Conservation (phyloP, 2,888 invertebrate genomes). For the Bhutanitis thaidina region DNA sequence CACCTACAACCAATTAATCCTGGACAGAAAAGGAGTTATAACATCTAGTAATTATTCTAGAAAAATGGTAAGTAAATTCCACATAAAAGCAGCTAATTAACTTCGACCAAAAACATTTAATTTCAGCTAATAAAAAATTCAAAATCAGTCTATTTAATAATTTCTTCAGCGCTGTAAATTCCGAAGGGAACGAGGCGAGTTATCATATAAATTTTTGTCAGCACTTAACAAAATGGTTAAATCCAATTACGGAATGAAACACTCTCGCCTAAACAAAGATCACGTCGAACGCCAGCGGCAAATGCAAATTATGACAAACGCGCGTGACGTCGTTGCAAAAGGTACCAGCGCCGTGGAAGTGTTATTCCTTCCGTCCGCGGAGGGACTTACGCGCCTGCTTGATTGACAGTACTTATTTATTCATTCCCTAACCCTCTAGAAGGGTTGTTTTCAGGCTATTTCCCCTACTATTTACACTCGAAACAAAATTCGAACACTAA, state of each 20-base stretch:
- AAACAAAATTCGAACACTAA: too few species aligned
- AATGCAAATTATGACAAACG: conserved; percentile 12
- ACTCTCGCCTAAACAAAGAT: conserved; percentile 19
- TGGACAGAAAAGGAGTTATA: too few species aligned
- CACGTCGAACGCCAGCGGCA: conserved; percentile 9
- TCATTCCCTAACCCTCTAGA: conserved; percentile 49
- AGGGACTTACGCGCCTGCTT: conserved; percentile 34
- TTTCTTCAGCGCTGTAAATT: too few species aligned
- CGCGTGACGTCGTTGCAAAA: conserved; percentile 8
- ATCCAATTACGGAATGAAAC: conserved; percentile 15
- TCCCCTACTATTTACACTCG: conserved; percentile 23
- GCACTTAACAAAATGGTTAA: background rate
- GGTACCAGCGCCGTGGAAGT: conserved; percentile 22
- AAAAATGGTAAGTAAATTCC: too few species aligned
- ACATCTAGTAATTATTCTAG: too few species aligned
- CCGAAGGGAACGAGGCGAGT: background rate
- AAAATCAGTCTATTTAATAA: too few species aligned
- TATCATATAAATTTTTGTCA: conserved; percentile 4
- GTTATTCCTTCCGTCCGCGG: conserved; percentile 37
- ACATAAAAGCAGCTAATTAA: too few species aligned
- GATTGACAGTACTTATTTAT: conserved; percentile 66
- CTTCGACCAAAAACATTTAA: too few species aligned
- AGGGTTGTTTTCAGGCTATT: conserved; percentile 39
- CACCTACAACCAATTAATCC: too few species aligned
- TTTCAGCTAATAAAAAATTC: too few species aligned